phyloP scores from a whole-genome alignment of 2,888 invertebrate genomes.

The Pristionchus entomophagus region DNA sequence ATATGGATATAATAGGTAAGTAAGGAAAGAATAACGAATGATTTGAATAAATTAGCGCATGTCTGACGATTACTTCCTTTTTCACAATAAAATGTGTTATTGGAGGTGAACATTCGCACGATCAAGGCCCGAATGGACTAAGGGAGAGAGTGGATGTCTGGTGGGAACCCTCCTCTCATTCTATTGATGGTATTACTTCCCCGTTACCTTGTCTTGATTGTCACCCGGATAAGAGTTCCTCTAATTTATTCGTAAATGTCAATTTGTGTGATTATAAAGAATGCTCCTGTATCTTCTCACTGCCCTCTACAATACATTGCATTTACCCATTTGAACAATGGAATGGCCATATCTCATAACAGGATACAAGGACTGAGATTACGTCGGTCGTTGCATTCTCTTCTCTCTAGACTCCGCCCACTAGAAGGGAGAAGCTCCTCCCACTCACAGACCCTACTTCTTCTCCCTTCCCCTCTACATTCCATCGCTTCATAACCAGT shows the following conservation, averaged over 20 bases:
- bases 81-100: background rate
- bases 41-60: background rate
- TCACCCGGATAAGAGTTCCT: background rate
- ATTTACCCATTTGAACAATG: background rate
- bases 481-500: constrained; percentile 10
- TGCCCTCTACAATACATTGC: background rate
- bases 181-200: background rate
- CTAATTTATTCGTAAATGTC: constrained; percentile 28
- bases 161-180: background rate
- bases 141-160: constrained; percentile 46
- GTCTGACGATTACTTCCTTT: too few relatives aligned
- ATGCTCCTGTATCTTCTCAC: background rate
- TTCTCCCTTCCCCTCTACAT: background rate
- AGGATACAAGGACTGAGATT: constrained; percentile 6
- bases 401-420: background rate
- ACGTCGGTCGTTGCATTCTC: constrained; percentile 4
- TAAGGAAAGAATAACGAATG: background rate
- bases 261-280: constrained; percentile 34
- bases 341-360: too few relatives aligned
- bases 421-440: constrained; percentile 18
- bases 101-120: constrained; percentile 69
- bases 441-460: constrained; percentile 6
- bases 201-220: background rate
- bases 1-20: too few relatives aligned
- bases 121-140: constrained; percentile 74